These are phyloP conservation scores for Cyanoderma ruficeps DNA, from an alignment of 2,113 vertebrate genomes.

Conservation along the genomic window DNA sequence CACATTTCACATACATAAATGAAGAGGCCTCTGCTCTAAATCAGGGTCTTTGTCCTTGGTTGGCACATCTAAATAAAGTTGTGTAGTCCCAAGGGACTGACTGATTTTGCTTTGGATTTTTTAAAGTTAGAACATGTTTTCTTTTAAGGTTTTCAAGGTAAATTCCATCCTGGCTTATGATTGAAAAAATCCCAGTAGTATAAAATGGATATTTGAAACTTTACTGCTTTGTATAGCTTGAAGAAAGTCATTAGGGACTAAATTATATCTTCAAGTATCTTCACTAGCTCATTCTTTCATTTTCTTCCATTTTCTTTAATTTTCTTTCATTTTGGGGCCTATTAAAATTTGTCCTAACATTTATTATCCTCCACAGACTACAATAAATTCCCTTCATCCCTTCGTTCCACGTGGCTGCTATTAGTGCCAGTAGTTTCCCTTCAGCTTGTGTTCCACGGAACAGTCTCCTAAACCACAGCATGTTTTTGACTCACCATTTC, in stretches of 20 bases:
- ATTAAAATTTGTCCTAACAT: constrained; percentile 14
- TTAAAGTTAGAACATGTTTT: neutral
- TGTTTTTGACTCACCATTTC: neutral
- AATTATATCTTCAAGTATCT: neutral
- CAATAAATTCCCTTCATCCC: neutral
- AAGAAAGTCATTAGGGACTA: neutral
- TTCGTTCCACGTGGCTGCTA: neutral
- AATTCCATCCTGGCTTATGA: neutral
- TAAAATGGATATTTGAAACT: neutral
- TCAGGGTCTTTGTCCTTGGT: neutral
- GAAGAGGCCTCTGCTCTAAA: neutral
- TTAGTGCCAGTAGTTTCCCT: neutral
- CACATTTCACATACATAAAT: neutral
- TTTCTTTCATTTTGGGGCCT: constrained; percentile 17
- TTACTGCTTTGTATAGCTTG: neutral
- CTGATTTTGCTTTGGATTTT: neutral
- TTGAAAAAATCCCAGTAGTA: neutral
- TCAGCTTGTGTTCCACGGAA: neutral
- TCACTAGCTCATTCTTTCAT: neutral
- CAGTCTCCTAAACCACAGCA: neutral
- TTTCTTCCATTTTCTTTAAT: constrained; percentile 18
- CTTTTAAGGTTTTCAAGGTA: neutral
- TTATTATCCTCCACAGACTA: constrained; percentile 14
- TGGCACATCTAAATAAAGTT: neutral
- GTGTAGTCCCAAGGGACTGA: neutral